Base-by-base conservation (phyloP, 2,113 vertebrate species). In the Nansenia antarctica region DNA sequence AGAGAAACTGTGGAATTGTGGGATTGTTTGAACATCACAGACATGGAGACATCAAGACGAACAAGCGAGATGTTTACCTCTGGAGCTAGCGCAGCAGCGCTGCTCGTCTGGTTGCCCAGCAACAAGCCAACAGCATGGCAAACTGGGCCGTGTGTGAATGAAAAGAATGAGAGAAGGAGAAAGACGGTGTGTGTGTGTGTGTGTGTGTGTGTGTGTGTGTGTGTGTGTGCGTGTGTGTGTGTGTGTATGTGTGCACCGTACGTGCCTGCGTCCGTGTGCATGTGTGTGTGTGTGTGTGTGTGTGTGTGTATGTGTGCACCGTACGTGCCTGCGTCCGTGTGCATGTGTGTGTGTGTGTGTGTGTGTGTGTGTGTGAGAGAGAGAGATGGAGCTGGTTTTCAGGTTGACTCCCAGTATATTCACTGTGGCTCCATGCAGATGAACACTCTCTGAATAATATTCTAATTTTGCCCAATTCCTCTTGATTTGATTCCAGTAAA, bases 291-390 rank as follows among this genome's bases (percentile, higher is more conserved):
- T 15, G 15, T 42, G 4, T 42, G 37, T 42, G 37, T 42, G 37
- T 27, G 5, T 24, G 20, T 57, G 54, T 24, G n/a, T n/a, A n/a
- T n/a, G n/a, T n/a, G n/a, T n/a, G n/a, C n/a, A n/a, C n/a, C n/a
- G n/a, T n/a, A n/a, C n/a, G n/a, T n/a, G n/a, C n/a, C n/a, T n/a
- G n/a, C n/a, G n/a, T n/a, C n/a, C n/a, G n/a, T n/a, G n/a, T 57
- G 54, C 11, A 5, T 55, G 53, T 9, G 22, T 55, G 8, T 55
- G 53, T 55, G 20, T 55, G n/a, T 3, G 26, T 57, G 54, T 58
- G 54, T 58, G 54, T 58, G 54, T 58, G 54, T 58, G 54, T 58
- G 54, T 58, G 55, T 58, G 22, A 11, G 22, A 20, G 22, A 5
- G 55, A 12, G 55, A 12, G 55, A 27, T 27, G 4, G 1, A 27